Evolutionary conservation across 2,113 vertebrate genomes (phyloP).

Genomic region (Laterallus jamaicensis): DNA sequence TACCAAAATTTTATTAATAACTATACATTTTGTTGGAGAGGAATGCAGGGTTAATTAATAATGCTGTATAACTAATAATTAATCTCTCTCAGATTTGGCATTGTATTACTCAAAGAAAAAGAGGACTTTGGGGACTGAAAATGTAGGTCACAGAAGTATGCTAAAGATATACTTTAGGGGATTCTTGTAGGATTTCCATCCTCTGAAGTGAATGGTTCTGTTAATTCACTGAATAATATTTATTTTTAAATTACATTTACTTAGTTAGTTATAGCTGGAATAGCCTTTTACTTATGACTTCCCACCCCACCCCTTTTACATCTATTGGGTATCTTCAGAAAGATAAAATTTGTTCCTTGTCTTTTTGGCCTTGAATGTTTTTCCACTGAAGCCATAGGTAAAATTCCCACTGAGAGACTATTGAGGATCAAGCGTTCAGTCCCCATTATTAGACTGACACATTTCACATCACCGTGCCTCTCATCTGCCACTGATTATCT

Average conservation of each 20-base stretch:
- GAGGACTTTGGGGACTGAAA: not conserved
- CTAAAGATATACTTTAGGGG: not conserved
- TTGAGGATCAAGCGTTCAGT: not conserved
- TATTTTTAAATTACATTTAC: not conserved
- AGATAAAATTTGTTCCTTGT: not conserved
- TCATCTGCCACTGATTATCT: not conserved
- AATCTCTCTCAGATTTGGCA: not conserved
- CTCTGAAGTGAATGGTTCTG: not conserved
- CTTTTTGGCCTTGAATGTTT: not conserved
- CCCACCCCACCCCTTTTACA: not conserved
- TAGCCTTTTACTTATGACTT: not conserved
- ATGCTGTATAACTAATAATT: constrained; percentile 2
- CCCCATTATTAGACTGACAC: not conserved
- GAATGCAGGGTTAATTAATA: constrained; percentile 10
- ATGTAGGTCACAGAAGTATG: not conserved
- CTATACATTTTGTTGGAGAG: not conserved
- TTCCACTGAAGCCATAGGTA: not conserved
- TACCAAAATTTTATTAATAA: not conserved
- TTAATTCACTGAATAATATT: not conserved
- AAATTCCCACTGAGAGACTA: not conserved
- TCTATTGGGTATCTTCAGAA: not conserved
- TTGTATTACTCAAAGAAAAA: not conserved
- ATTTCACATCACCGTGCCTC: not conserved
- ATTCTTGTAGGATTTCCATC: not conserved
- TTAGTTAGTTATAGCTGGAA: not conserved